Evolutionary conservation across 2,888 invertebrate genomes (phyloP).

Genomic region (Coecobrya sp.): DNA sequence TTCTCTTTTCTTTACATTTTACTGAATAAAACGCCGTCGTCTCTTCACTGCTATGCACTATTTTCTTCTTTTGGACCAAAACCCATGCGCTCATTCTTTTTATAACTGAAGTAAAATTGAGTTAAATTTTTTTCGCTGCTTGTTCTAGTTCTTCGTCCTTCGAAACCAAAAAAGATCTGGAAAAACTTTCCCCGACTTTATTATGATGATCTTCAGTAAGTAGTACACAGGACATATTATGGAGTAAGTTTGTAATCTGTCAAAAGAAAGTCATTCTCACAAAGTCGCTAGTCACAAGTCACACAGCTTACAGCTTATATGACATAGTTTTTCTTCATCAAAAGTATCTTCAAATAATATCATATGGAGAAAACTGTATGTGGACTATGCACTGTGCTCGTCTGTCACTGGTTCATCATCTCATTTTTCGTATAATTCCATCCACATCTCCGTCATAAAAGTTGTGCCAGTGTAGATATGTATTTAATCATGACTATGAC

Average conservation of each 20-base stretch:
- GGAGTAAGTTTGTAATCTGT: slow-evolving; percentile 49
- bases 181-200: slow-evolving; percentile 49
- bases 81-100: background rate
- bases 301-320: slow-evolving; percentile 6
- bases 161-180: background rate
- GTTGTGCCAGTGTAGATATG: background rate
- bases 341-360: background rate
- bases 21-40: slow-evolving; percentile 31
- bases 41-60: background rate
- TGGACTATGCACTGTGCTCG: background rate
- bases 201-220: slow-evolving; percentile 51
- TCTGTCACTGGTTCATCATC: background rate
- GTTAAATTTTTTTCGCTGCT: slow-evolving; percentile 35
- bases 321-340: background rate
- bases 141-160: background rate
- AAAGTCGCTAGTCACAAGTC: background rate
- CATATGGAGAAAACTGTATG: background rate
- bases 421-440: background rate
- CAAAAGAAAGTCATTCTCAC: slow-evolving; percentile 41
- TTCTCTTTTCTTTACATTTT: background rate
- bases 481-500: slow-evolving; percentile 56
- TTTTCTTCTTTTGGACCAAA: background rate
- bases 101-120: slow-evolving; percentile 29
- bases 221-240: background rate
- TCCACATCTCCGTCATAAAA: background rate